Evolutionary conservation across 2,797 vertebrate species (phyloP).

Genomic region (Macropus fuliginosus): DNA sequence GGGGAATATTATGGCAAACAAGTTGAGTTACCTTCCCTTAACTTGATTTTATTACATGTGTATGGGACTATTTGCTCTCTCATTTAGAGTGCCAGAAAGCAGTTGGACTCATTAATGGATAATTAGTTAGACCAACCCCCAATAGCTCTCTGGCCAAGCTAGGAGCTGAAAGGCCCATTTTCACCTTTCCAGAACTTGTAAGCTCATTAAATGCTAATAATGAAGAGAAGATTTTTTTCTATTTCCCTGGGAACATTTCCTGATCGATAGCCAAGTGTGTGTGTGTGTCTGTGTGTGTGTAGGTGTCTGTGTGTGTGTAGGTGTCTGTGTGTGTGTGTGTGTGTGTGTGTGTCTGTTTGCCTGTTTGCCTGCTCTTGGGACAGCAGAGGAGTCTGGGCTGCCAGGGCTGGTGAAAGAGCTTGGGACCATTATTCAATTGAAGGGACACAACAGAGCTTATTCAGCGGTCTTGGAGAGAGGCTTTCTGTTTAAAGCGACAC

Average conservation of each 20-base stretch:
- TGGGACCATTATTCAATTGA: neutral
- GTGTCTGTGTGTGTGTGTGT: neutral
- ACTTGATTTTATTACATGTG: slow-evolving; percentile 70
- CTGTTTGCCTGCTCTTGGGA: neutral
- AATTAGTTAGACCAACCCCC: slow-evolving; percentile 65
- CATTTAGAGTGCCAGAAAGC: slow-evolving; percentile 59
- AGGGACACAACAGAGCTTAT: slow-evolving; percentile 14
- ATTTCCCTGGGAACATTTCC: slow-evolving; percentile 69
- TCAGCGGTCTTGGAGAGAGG: neutral
- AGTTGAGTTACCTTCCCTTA: slow-evolving; percentile 59
- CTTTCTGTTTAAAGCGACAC: neutral
- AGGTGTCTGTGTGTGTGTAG: neutral
- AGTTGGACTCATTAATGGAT: slow-evolving; percentile 52
- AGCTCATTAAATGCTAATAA: slow-evolving; percentile 62
- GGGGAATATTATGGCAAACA: slow-evolving; percentile 33
- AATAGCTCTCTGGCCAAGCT: slow-evolving; percentile 58
- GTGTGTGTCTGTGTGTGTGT: neutral
- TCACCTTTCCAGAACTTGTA: slow-evolving; percentile 58
- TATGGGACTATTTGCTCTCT: slow-evolving; percentile 67
- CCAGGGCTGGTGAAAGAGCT: neutral
- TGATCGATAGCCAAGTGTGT: slow-evolving; percentile 41
- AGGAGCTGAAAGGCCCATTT: slow-evolving; percentile 66
- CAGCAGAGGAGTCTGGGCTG: neutral
- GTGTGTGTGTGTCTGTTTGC: neutral
- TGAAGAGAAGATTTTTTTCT: slow-evolving; percentile 66